Conservation (phyloP, 2,113 vertebrate species). For the Centrocercus urophasianus region DNA sequence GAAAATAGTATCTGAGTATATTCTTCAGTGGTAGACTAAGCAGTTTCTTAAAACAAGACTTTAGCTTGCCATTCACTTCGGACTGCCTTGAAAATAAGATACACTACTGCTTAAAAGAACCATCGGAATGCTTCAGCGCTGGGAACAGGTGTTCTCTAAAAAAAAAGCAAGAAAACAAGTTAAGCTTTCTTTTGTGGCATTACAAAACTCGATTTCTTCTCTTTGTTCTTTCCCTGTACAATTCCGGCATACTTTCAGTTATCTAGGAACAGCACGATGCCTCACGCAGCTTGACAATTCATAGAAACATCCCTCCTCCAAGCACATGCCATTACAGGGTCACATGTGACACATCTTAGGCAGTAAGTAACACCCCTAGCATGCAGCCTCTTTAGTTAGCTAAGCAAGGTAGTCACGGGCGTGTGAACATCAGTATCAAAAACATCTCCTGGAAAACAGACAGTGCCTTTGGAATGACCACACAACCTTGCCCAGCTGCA, state of each 20-base stretch:
- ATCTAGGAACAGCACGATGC: slow-evolving; percentile 36
- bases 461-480: background rate
- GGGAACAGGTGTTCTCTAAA: slow-evolving; percentile 97
- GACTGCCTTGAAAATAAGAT: slow-evolving; percentile 83
- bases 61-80: slow-evolving; percentile 87
- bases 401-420: background rate
- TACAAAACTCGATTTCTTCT: slow-evolving; percentile 67
- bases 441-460: background rate
- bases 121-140: slow-evolving; percentile 97
- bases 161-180: slow-evolving; percentile 86
- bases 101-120: slow-evolving; percentile 94
- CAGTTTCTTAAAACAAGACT: slow-evolving; percentile 90
- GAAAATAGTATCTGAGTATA: slow-evolving; percentile 86
- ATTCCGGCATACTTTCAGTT: slow-evolving; percentile 67
- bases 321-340: slow-evolving; percentile 20
- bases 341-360: background rate
- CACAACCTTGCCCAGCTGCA: background rate
- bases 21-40: slow-evolving; percentile 86
- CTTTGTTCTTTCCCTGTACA: slow-evolving; percentile 67
- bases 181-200: slow-evolving; percentile 81
- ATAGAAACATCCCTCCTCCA: slow-evolving; percentile 11
- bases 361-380: background rate
- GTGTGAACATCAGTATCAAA: slow-evolving; percentile 23
- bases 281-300: slow-evolving; percentile 33
- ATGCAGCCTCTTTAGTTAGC: background rate